Conservation (phyloP, 2,888 invertebrate genomes). For the Euspilapteryx auroguttella region DNA sequence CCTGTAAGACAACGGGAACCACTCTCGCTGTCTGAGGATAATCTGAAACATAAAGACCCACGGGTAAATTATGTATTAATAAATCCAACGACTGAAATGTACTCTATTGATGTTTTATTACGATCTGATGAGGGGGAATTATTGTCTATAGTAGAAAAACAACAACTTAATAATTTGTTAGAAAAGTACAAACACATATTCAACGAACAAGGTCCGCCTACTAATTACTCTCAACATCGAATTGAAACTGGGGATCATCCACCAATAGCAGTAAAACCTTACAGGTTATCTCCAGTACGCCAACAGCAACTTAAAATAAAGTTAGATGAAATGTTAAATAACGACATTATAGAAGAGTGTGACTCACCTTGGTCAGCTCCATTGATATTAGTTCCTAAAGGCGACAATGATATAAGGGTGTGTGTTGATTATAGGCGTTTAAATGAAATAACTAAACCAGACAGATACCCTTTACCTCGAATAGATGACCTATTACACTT, state of each 20-base stretch:
- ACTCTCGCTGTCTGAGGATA: not conserved
- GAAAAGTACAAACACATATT: not conserved
- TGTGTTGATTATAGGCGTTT: not conserved
- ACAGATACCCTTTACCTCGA: conserved; percentile 17
- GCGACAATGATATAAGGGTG: not conserved
- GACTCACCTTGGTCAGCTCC: conserved; percentile 5
- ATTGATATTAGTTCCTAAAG: conserved; percentile 2
- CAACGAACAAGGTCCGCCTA: not conserved
- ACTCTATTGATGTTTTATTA: not conserved
- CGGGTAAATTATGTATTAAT: not conserved
- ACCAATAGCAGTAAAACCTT: conserved; percentile 4
- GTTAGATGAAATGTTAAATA: conserved; percentile 5
- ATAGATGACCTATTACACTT: conserved; percentile 13
- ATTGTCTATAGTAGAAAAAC: too few species aligned
- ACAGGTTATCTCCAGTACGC: conserved; percentile 5
- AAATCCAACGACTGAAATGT: not conserved
- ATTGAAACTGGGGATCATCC: not conserved
- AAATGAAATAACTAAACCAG: conserved; percentile 1
- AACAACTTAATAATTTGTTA: not conserved
- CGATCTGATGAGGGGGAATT: not conserved
- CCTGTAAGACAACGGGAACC: not conserved
- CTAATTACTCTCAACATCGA: not conserved
- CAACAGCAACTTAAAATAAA: conserved; percentile 5
- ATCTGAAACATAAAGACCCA: not conserved
- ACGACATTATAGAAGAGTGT: conserved; percentile 5